Percentiles rank a stretch among this genome's conserved stretches.
These are phyloP conservation scores for Amia ocellicauda DNA, from an alignment of 2,113 vertebrate species.

Conservation along the genomic window DNA sequence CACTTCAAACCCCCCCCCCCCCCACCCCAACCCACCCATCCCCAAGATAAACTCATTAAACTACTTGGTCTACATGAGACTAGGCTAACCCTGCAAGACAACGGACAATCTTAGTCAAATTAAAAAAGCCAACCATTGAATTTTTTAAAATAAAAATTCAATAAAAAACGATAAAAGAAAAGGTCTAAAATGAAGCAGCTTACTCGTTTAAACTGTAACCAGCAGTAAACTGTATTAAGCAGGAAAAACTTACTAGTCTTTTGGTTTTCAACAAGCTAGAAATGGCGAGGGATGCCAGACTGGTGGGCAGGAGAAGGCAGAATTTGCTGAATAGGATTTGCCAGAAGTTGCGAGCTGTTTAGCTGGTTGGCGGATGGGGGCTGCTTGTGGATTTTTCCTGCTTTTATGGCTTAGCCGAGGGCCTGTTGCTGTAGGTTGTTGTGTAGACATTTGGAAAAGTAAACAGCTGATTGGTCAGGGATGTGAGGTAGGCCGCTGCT, in stretches of 20 bases:
- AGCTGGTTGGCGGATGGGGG: conserved; percentile 88
- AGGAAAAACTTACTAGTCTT: conserved; percentile 99
- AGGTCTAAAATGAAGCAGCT: conserved; percentile 91
- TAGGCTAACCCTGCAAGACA: conserved; percentile 36
- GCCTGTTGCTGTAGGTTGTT: conserved; percentile 96
- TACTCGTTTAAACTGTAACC: conserved; percentile 95
- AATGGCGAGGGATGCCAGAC: conserved; percentile 99
- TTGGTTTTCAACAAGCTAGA: conserved; percentile 99
- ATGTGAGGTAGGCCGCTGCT: conserved; percentile 89
- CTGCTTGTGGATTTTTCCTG: conserved; percentile 95
- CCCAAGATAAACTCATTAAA: conserved; percentile 4
- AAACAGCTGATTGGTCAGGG: conserved; percentile 94
- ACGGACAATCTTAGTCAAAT: conserved; percentile 30
- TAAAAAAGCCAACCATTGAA: conserved; percentile 76
- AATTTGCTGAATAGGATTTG: conserved; percentile 99
- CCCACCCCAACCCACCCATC: conserved; percentile 5
- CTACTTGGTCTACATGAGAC: conserved; percentile 1
- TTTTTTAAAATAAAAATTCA: too few species aligned
- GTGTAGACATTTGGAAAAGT: conserved; percentile 91
- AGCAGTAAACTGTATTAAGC: conserved; percentile 99
- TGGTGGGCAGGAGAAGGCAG: conserved; percentile 98
- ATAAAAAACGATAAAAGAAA: too few species aligned
- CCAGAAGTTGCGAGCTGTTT: conserved; percentile 99
- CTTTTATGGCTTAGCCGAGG: conserved; percentile 99
- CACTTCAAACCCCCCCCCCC: conserved; percentile 3